phyloP scores from a whole-genome alignment of 2,113 vertebrate genomes.

The Amblyornis subalaris region DNA sequence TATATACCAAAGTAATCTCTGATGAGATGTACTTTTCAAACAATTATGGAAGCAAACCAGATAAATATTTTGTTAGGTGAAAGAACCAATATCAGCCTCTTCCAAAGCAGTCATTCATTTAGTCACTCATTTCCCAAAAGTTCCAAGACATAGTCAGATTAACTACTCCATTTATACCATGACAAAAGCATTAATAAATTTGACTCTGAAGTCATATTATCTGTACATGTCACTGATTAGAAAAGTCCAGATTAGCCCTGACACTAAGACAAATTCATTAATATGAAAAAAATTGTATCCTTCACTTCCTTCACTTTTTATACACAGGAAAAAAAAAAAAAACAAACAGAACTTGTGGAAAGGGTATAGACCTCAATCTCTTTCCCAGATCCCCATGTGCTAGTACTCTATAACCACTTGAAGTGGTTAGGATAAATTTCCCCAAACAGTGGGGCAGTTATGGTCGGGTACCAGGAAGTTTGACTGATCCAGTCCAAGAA shows the following conservation, averaged over 20 bases:
- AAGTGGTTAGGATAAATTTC: background rate
- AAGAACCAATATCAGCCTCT: background rate
- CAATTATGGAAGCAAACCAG: background rate
- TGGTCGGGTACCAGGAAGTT: background rate
- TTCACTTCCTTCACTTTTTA: background rate
- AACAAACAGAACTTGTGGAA: background rate
- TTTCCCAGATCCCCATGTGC: background rate
- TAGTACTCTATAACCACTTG: background rate
- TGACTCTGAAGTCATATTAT: background rate
- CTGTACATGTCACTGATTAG: background rate
- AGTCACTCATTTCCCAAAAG: background rate
- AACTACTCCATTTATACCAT: background rate
- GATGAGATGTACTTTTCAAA: background rate
- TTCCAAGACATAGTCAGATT: background rate
- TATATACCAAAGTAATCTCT: background rate
- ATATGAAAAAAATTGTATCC: background rate
- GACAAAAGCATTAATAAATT: background rate
- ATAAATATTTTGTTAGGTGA: background rate
- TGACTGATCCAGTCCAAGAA: background rate
- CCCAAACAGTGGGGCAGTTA: background rate
- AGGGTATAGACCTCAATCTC: background rate
- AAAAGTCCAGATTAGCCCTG: background rate
- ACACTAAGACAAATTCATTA: background rate
- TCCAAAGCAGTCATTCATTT: background rate
- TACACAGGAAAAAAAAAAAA: background rate